These are phyloP conservation scores for Alethe diademata DNA, from an alignment of 2,113 vertebrate species.

Conservation along the genomic window DNA sequence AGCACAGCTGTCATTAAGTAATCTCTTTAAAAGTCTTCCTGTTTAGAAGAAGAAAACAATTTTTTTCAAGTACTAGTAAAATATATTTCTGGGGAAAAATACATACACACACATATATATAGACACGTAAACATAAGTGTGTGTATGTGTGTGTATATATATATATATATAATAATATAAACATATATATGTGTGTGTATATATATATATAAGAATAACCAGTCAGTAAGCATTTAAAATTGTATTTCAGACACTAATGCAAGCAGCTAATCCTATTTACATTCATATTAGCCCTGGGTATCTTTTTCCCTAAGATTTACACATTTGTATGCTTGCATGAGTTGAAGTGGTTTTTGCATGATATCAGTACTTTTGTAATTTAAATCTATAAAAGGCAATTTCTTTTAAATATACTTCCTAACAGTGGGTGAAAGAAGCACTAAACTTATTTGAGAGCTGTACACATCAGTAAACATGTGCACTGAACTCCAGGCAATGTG, in stretches of 20 bases:
- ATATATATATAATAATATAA: neutral
- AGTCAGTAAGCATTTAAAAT: conserved; percentile 83
- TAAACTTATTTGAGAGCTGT: conserved; percentile 84
- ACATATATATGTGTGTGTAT: neutral
- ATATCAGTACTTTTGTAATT: conserved; percentile 89
- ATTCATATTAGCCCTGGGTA: conserved; percentile 91
- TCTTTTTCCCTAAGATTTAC: conserved; percentile 88
- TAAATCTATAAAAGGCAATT: conserved; percentile 88
- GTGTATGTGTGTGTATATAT: neutral
- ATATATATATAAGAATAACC: conserved; percentile 70
- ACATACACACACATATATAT: neutral
- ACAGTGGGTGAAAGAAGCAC: conserved; percentile 78
- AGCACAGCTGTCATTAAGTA: neutral
- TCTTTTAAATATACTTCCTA: conserved; percentile 82
- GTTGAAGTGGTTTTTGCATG: conserved; percentile 82
- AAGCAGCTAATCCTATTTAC: conserved; percentile 93
- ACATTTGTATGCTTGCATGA: conserved; percentile 89
- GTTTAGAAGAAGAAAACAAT: neutral
- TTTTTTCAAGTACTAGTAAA: conserved; percentile 53
- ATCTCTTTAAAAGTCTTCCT: neutral
- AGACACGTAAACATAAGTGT: rapidly evolving
- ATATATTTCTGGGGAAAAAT: neutral
- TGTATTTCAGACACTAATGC: conserved; percentile 88
- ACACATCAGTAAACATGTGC: conserved; percentile 89
- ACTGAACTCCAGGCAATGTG: conserved; percentile 76